Base-by-base conservation (phyloP, 2,113 vertebrate genomes). In the Chionomys nivalis region DNA sequence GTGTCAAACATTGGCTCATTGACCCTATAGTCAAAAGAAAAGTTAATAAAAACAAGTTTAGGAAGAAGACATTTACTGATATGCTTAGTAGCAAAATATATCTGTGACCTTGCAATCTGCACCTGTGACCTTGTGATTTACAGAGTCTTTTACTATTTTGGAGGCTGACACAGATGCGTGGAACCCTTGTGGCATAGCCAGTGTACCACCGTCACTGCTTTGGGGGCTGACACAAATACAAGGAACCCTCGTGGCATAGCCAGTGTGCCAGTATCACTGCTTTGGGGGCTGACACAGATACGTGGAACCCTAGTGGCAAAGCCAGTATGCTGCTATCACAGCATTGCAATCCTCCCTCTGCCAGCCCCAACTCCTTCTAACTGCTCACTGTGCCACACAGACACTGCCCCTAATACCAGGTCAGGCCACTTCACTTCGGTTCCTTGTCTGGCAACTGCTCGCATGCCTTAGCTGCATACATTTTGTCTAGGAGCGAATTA, bases 1-100 rank as follows among this genome's bases (percentile, higher is more conserved):
- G 24, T 79, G 63, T 52, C 89, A 63, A 93, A 95, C 78, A 36
- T 92, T 93, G 14, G 7, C 42, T 94, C 24, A 3, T 85, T 83
- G 4, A 92, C 88, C 55, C 42, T 70, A 26, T 55, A 3, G 26
- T 2, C 75, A 95, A 89, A 82, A 21, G 55, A 87, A 81, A 94
- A 9, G 44, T n/a, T n/a, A 76, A 85, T 63, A 65, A 79, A 76
- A 89, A 70, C 36, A 94, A n/a, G 77, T 31, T 91, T 39, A 55
- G 0, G 42, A 31, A 3, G 61, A 85, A 87, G 19, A 14, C 39
- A 3, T 76, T 92, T 72, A 78, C 55, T 70, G 87, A 68, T 63
- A 19, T 33, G 24, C 47, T n/a, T 21, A 65, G 55, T n/a, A 12
- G 58, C 65, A 55, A 21, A 75, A n/a, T 70, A 3, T 17, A 5